These are phyloP conservation scores for Oreochromis grahami DNA, from an alignment of 2,797 vertebrate species.

Conservation along the genomic window DNA sequence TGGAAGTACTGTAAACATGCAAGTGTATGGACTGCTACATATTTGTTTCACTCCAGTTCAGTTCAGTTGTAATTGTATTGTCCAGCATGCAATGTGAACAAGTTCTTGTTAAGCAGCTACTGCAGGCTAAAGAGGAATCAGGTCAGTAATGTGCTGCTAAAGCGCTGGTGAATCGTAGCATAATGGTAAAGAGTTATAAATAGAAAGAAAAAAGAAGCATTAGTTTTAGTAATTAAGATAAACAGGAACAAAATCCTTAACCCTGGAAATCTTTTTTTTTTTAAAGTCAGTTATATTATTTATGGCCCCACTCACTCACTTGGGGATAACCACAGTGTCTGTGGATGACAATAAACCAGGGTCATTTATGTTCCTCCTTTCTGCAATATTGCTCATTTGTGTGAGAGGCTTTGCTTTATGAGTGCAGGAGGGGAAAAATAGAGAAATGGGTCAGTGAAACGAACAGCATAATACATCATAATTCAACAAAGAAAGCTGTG, in stretches of 20 bases:
- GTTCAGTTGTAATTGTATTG: conserved; percentile 44
- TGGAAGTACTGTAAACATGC: background rate
- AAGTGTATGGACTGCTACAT: background rate
- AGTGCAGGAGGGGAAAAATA: background rate
- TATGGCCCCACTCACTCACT: background rate
- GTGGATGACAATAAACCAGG: background rate
- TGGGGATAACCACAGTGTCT: background rate
- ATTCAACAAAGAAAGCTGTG: background rate
- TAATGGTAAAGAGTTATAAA: conserved; percentile 38
- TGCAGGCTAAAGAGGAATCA: conserved; percentile 49
- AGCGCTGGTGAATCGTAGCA: conserved; percentile 42
- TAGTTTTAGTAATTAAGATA: background rate
- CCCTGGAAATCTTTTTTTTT: background rate
- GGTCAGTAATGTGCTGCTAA: conserved; percentile 47
- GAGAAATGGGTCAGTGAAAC: background rate
- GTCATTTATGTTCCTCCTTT: background rate
- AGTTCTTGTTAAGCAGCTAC: conserved; percentile 40
- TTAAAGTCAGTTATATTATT: background rate
- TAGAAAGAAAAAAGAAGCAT: conserved; percentile 12
- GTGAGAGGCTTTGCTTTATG: conserved; percentile 3
- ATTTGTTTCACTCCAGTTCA: conserved; percentile 58
- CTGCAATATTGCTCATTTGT: background rate
- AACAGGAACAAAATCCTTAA: background rate
- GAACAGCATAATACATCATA: background rate
- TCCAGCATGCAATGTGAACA: conserved; percentile 31